Conservation (phyloP, 2,797 vertebrate genomes). For the Malacoctenus gilli region DNA sequence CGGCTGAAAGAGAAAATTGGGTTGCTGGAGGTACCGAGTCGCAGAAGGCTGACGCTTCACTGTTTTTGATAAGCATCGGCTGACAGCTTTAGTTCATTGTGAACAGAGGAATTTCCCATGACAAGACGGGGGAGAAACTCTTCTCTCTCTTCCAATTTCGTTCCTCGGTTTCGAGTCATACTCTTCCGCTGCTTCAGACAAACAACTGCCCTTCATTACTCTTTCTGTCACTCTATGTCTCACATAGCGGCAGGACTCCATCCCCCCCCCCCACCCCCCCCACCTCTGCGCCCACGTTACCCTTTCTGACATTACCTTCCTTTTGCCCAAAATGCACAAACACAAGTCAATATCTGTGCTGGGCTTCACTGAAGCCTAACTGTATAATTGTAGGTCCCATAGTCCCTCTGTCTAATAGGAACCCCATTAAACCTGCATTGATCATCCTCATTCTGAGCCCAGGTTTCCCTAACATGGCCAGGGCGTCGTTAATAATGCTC, state of each 20-base stretch:
- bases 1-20: conserved; percentile 34
- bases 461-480: conserved; percentile 71
- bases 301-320: conserved; percentile 18
- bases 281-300: conserved; percentile 20
- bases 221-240: conserved; percentile 28
- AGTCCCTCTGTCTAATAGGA: conserved; percentile 59
- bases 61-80: conserved; percentile 70
- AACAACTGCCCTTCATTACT: conserved; percentile 45
- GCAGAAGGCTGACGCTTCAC: conserved; percentile 51
- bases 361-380: conserved; percentile 62
- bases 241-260: no score
- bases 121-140: conserved; percentile 41
- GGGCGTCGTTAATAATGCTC: conserved; percentile 78
- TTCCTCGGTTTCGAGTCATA: conserved; percentile 27
- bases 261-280: no score
- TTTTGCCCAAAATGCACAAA: conserved; percentile 21
- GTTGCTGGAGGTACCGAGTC: conserved; percentile 17
- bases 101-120: conserved; percentile 60
- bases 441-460: conserved; percentile 71
- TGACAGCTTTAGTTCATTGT: conserved; percentile 65
- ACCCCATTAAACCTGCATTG: conserved; percentile 76
- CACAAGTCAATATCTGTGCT: conserved; percentile 62
- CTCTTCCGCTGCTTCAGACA: conserved; percentile 20
- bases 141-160: conserved; percentile 31
- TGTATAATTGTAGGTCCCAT: conserved; percentile 53